Percentiles rank a stretch among this genome's conserved stretches.
Conservation (phyloP, 2,888 invertebrate species). For the Junonia oenone region DNA sequence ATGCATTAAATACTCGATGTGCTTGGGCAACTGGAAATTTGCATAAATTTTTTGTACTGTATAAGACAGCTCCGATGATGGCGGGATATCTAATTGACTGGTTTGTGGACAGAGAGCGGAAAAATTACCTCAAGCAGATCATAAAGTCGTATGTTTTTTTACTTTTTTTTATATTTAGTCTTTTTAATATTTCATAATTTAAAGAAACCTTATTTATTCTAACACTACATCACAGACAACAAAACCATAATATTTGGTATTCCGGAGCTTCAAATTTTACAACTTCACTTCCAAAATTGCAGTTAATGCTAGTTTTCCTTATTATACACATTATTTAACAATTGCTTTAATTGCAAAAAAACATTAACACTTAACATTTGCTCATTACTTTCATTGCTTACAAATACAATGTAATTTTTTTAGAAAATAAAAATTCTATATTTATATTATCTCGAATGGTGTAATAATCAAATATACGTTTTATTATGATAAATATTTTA, state of each 20-base stretch:
- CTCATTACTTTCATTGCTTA: background rate
- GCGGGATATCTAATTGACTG: constrained; percentile 98
- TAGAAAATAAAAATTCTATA: background rate
- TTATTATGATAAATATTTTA: background rate
- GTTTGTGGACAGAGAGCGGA: constrained; percentile 97
- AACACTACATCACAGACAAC: no score
- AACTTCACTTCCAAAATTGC: no score
- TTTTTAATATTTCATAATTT: no score
- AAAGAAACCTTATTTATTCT: background rate
- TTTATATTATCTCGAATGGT: no score
- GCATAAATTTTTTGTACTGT: constrained; percentile 94
- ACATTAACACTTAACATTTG: no score
- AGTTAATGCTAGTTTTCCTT: no score
- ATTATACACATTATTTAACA: no score
- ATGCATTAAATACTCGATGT: constrained; percentile 92
- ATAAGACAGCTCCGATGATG: constrained; percentile 94
- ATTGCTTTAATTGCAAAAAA: no score
- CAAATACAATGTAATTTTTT: no score
- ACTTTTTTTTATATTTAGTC: background rate
- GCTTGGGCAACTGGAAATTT: constrained; percentile 97
- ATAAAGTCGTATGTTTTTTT: constrained; percentile 95
- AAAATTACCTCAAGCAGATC: constrained; percentile 93
- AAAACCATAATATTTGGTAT: no score
- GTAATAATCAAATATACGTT: no score
- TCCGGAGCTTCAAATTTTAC: no score